These are phyloP conservation scores for Liposcelis brunnea DNA, from an alignment of 2,888 invertebrate genomes.

Conservation along the genomic window DNA sequence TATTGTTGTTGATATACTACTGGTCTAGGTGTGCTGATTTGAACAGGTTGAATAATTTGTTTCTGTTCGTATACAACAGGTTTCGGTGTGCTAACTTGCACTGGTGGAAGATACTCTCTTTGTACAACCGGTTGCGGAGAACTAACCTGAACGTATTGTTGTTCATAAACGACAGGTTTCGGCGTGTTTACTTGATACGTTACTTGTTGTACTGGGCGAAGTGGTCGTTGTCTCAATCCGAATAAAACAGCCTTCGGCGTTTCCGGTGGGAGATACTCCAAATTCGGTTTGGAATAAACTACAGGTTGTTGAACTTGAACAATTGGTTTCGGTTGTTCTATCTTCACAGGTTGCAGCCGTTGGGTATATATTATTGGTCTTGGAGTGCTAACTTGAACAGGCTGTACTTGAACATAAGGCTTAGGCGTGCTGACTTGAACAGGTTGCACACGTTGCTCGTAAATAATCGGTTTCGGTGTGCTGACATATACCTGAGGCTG, in stretches of 20 bases:
- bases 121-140: not conserved
- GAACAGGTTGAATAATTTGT: not conserved
- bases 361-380: conserved; percentile 1
- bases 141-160: conserved; percentile 8
- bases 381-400: conserved; percentile 6
- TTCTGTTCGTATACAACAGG: conserved; percentile 9
- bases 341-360: not conserved
- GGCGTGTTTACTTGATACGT: conserved; percentile 11
- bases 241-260: conserved; percentile 24
- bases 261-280: conserved; percentile 5
- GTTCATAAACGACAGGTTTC: conserved; percentile 11
- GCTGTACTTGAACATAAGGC: conserved; percentile 4
- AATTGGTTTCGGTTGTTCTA: not conserved
- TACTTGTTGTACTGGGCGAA: no score
- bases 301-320: not conserved
- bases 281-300: no score
- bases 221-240: not conserved
- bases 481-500: conserved; percentile 5
- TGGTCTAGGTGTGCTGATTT: conserved; percentile 1
- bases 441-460: not conserved
- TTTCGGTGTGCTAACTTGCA: conserved; percentile 10
- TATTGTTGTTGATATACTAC: conserved; percentile 3
- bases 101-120: not conserved
- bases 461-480: conserved; percentile 9
- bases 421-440: not conserved